Conservation (phyloP, 2,888 invertebrate species). For the Noctua janthina region DNA sequence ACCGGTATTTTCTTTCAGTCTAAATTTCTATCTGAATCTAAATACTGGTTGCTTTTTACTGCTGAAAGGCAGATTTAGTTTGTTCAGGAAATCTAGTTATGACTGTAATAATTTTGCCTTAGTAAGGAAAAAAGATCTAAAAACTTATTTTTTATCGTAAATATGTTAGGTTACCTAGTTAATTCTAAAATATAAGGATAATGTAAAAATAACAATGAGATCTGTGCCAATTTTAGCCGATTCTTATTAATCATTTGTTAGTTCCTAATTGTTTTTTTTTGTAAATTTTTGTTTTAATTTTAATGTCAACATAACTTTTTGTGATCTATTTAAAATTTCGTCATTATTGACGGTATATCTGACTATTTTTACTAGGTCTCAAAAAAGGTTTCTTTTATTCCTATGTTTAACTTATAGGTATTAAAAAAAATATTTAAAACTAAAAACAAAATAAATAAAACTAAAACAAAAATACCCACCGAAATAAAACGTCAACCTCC, state of each 20-base stretch:
- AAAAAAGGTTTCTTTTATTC: not conserved
- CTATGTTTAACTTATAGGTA: too few species aligned
- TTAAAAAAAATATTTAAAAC: not conserved
- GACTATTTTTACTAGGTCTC: not conserved
- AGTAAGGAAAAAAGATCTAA: not conserved
- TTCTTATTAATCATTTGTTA: not conserved
- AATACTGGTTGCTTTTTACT: not conserved
- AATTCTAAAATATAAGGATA: slow-evolving; percentile 2
- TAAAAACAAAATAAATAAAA: not conserved
- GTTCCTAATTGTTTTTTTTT: not conserved
- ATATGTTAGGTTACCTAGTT: not conserved
- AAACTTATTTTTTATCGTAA: not conserved
- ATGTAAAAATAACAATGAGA: not conserved
- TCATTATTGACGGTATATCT: not conserved
- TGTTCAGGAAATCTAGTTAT: not conserved
- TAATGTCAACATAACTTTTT: too few species aligned
- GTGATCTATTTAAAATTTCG: not conserved
- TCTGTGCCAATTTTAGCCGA: not conserved
- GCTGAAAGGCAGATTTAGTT: not conserved
- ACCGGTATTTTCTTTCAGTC: too few species aligned
- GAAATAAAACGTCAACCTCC: slow-evolving; percentile 29
- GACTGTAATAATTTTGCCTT: not conserved
- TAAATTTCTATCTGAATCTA: not conserved
- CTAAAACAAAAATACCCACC: slow-evolving; percentile 30
- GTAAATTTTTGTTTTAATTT: too few species aligned